phyloP scores from a whole-genome alignment of 2,888 invertebrate genomes.

The Lysandra bellargus region DNA sequence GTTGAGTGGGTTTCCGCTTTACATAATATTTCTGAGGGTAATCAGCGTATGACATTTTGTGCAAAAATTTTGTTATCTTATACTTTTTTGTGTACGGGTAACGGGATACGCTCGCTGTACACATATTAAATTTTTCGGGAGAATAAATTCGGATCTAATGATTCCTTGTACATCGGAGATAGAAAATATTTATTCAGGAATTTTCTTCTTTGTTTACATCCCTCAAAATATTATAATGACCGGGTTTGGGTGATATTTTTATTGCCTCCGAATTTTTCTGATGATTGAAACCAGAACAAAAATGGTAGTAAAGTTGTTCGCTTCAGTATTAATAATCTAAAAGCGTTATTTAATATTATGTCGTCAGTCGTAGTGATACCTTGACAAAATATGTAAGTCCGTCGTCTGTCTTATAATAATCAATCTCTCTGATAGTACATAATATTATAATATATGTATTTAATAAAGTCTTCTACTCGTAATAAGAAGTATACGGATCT shows the following conservation, averaged over 20 bases:
- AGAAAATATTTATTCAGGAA: background rate
- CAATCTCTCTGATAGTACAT: background rate
- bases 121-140: background rate
- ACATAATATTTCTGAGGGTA: slow-evolving; percentile 11
- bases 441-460: background rate
- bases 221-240: background rate
- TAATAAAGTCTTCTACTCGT: background rate
- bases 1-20: background rate
- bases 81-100: slow-evolving; percentile 15
- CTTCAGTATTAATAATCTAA: background rate
- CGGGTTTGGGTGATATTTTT: background rate
- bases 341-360: too few species aligned
- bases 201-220: background rate
- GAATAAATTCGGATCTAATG: slow-evolving; percentile 12
- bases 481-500: background rate
- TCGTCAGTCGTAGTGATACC: too few species aligned
- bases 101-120: background rate
- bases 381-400: too few species aligned
- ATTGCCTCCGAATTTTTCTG: background rate
- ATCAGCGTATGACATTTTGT: slow-evolving; percentile 6
- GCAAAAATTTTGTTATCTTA: slow-evolving; percentile 4
- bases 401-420: too few species aligned
- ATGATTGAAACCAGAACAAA: background rate
- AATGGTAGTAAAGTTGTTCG: background rate
- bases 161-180: background rate